Conservation (phyloP, 2,888 invertebrate species). For the Amiota mariae region DNA sequence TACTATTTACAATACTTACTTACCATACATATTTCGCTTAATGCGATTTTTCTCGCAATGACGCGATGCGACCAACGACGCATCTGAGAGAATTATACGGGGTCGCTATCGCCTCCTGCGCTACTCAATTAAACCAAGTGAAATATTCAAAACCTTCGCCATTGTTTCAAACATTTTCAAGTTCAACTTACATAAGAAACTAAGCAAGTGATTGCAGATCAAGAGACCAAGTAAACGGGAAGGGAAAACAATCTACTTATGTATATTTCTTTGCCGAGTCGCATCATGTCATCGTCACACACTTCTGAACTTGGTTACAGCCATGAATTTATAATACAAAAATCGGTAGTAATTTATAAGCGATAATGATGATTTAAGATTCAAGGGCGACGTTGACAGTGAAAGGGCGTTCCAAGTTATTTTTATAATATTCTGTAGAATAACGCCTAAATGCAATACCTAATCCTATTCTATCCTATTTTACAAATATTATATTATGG, state of each 20-base stretch:
- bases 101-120: conserved; percentile 43
- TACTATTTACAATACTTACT: conserved; percentile 28
- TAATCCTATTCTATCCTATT: too few relatives aligned
- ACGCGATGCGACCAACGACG: neutral
- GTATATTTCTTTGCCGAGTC: too few relatives aligned
- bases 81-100: conserved; percentile 57
- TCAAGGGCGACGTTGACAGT: conserved; percentile 25
- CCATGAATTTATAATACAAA: neutral
- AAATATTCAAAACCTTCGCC: conserved; percentile 69
- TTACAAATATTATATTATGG: too few relatives aligned
- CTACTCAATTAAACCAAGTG: conserved; percentile 56
- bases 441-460: too few relatives aligned
- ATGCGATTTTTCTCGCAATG: conserved; percentile 30
- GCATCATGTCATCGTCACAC: too few relatives aligned
- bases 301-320: neutral
- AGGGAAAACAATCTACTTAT: too few relatives aligned
- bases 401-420: conserved; percentile 7
- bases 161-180: conserved; percentile 64
- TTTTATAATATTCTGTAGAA: neutral
- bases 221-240: too few relatives aligned
- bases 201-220: too few relatives aligned
- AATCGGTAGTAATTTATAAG: neutral
- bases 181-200: conserved; percentile 63
- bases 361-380: neutral
- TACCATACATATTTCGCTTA: conserved; percentile 33